Percentiles rank a stretch among this genome's conserved stretches.
phyloP scores from a whole-genome alignment of 2,888 invertebrate species.

The Amorpha juglandis region DNA sequence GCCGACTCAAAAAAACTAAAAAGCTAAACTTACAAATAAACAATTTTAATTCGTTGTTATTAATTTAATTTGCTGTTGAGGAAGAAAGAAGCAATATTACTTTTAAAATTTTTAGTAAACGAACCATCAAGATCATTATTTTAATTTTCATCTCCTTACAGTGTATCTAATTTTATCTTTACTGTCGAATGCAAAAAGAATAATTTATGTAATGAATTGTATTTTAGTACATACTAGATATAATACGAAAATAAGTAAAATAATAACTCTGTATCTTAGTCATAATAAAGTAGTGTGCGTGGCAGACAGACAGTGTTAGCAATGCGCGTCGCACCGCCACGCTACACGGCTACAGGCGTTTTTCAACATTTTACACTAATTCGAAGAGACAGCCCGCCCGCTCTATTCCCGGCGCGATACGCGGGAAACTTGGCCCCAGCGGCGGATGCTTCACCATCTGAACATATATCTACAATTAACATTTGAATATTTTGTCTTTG shows the following conservation, averaged over 20 bases:
- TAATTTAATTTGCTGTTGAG: too few relatives aligned
- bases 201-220: too few relatives aligned
- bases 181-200: too few relatives aligned
- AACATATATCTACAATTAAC: constrained; percentile 36
- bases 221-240: too few relatives aligned
- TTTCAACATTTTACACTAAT: constrained; percentile 79
- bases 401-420: constrained; percentile 73
- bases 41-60: too few relatives aligned
- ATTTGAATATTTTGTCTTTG: constrained; percentile 31
- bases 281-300: background rate
- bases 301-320: constrained; percentile 44
- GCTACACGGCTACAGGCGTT: constrained; percentile 58
- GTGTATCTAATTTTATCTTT: too few relatives aligned
- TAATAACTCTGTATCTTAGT: background rate
- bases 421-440: constrained; percentile 45
- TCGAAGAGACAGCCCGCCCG: constrained; percentile 74
- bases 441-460: constrained; percentile 51
- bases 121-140: too few relatives aligned
- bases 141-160: too few relatives aligned
- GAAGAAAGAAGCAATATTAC: too few relatives aligned
- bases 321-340: constrained; percentile 44
- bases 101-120: too few relatives aligned
- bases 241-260: background rate
- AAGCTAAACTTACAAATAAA: too few relatives aligned
- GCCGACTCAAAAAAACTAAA: too few relatives aligned